Conservation (phyloP, 1,140 invertebrate genomes). For the Drosophila ohnishii region DNA sequence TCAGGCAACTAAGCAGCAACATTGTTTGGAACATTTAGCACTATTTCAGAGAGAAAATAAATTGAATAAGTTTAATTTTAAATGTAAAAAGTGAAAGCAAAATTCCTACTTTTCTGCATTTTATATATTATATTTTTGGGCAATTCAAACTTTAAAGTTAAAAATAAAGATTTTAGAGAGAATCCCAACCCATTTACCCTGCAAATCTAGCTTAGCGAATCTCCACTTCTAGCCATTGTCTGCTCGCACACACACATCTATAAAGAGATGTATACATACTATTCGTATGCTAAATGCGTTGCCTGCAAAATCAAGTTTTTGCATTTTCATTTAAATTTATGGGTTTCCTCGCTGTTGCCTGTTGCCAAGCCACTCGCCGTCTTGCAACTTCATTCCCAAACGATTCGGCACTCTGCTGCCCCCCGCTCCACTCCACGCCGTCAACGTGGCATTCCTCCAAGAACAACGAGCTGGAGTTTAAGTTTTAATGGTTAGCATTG, state of each 20-base stretch:
- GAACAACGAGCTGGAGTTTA: constrained; percentile 29
- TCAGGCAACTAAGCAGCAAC: neutral
- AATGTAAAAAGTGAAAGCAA: neutral
- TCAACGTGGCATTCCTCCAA: constrained; percentile 11
- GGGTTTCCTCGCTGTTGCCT: constrained; percentile 48
- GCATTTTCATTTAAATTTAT: constrained; percentile 81
- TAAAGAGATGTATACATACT: constrained; percentile 18
- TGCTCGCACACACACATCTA: neutral
- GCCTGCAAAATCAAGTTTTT: constrained; percentile 72
- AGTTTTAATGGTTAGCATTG: constrained; percentile 29
- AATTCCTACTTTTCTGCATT: neutral
- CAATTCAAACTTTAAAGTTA: neutral
- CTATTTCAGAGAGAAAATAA: neutral
- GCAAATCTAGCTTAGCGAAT: constrained; percentile 1
- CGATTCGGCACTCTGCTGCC: constrained; percentile 16
- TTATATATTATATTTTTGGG: neutral
- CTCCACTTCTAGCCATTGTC: constrained; percentile 1
- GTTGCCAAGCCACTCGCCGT: constrained; percentile 42
- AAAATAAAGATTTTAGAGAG: neutral
- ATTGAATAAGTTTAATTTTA: neutral
- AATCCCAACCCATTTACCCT: neutral
- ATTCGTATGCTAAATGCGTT: constrained; percentile 51
- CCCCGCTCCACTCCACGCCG: neutral
- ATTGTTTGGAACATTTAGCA: neutral
- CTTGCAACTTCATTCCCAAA: constrained; percentile 71